These are phyloP conservation scores for Julus scandinavius DNA, from an alignment of 2,888 invertebrate genomes.

Conservation along the genomic window DNA sequence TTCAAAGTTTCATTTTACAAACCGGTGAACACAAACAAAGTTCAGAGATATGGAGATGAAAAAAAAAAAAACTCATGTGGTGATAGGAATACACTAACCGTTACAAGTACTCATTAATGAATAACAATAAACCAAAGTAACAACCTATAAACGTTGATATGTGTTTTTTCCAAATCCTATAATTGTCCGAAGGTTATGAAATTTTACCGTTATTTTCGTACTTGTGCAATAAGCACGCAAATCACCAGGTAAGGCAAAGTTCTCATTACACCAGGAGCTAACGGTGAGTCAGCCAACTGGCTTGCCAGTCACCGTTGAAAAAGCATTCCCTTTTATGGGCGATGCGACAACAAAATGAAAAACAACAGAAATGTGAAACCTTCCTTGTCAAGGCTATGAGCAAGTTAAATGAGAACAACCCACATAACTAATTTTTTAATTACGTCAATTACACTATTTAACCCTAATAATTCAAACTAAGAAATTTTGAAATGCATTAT, in stretches of 20 bases:
- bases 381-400: constrained; percentile 9
- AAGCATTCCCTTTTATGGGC: constrained; percentile 31
- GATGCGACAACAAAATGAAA: background rate
- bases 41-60: too few relatives aligned
- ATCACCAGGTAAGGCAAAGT: background rate
- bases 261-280: constrained; percentile 1
- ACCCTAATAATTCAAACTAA: background rate
- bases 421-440: constrained; percentile 32
- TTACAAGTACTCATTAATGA: too few relatives aligned
- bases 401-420: background rate
- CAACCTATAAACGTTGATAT: background rate
- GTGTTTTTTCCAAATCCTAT: too few relatives aligned
- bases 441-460: background rate
- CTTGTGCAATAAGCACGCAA: background rate
- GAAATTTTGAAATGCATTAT: background rate
- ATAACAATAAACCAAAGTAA: too few relatives aligned
- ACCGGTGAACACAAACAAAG: too few relatives aligned
- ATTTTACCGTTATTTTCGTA: background rate
- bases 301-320: background rate
- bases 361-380: background rate
- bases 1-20: too few relatives aligned
- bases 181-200: background rate
- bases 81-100: too few relatives aligned
- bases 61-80: too few relatives aligned
- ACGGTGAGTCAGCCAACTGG: background rate